Evolutionary conservation across 2,797 vertebrate species (phyloP).

Genomic region (Etheostoma nigrum): DNA sequence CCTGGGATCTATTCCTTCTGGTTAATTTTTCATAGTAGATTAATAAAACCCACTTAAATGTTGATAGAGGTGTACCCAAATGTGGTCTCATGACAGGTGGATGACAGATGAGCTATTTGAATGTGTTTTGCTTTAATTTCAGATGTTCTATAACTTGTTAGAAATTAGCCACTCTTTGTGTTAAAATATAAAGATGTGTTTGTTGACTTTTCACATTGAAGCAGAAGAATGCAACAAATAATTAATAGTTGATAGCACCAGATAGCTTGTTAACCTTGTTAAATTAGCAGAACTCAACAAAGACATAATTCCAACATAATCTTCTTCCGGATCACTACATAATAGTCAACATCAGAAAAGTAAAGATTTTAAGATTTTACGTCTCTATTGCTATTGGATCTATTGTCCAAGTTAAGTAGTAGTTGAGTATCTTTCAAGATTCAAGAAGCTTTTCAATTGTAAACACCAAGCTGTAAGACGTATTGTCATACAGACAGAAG

Average conservation of each 20-base stretch:
- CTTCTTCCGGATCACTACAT: background rate
- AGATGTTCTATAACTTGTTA: background rate
- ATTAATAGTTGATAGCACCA: background rate
- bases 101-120: background rate
- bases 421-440: slow-evolving; percentile 10
- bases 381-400: background rate
- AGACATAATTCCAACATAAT: background rate
- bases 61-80: too few species aligned
- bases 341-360: background rate
- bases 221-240: background rate
- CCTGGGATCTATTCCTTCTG: background rate
- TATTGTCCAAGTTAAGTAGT: slow-evolving; percentile 7
- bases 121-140: background rate
- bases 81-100: too few species aligned
- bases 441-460: slow-evolving; percentile 9
- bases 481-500: slow-evolving; percentile 26
- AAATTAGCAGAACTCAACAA: slow-evolving; percentile 6
- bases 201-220: background rate
- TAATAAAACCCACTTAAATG: background rate
- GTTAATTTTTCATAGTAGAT: background rate
- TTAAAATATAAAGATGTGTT: too few species aligned
- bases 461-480: background rate
- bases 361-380: background rate
- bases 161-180: background rate
- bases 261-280: background rate